Evolutionary conservation across 1,140 invertebrate genomes (phyloP).

Genomic region (Hesperophylax magnus): DNA sequence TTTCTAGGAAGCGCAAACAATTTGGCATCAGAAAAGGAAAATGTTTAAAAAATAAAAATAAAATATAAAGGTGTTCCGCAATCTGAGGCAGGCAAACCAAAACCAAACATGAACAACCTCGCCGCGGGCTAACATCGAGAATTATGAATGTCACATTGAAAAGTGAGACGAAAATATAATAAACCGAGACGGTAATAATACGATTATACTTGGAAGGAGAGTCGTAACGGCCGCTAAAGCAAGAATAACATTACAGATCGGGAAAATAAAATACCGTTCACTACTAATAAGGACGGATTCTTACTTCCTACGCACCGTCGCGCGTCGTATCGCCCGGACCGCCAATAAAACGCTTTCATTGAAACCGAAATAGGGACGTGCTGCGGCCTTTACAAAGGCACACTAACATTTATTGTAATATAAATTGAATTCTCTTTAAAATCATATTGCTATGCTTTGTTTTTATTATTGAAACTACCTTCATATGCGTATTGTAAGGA

Average conservation of each 20-base stretch:
- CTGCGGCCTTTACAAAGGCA: too few species aligned
- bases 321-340: too few species aligned
- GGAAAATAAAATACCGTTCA: slow-evolving; percentile 1
- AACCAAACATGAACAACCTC: slow-evolving; percentile 4
- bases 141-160: slow-evolving; percentile 45
- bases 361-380: too few species aligned
- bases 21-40: not conserved
- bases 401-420: too few species aligned
- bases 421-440: too few species aligned
- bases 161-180: not conserved
- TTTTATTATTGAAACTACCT: too few species aligned
- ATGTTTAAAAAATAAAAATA: not conserved
- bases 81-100: not conserved
- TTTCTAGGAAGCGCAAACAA: slow-evolving; percentile 23
- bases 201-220: slow-evolving; percentile 12
- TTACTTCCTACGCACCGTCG: not conserved
- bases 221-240: not conserved
- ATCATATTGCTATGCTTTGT: too few species aligned
- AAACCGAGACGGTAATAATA: slow-evolving; percentile 6
- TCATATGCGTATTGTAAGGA: too few species aligned
- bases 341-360: too few species aligned
- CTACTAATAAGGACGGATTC: not conserved
- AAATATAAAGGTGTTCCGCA: not conserved
- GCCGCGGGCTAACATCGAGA: slow-evolving; percentile 22
- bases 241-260: slow-evolving; percentile 7